These are phyloP conservation scores for Apodemia mormo DNA, from an alignment of 2,888 invertebrate species.

Conservation along the genomic window DNA sequence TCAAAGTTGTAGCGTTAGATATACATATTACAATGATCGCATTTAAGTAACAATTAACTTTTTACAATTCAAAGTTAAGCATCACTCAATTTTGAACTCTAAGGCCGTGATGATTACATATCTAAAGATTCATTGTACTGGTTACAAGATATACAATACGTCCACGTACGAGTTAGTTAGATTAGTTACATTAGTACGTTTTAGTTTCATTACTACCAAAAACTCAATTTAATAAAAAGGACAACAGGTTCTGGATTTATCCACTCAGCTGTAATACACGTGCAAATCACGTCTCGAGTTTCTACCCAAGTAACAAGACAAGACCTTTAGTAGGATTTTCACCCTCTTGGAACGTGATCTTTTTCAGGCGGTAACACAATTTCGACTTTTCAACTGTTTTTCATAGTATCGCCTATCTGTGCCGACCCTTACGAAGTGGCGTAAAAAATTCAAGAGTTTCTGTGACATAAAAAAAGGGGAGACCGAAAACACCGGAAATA, in stretches of 20 bases:
- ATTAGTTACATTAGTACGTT: too few species aligned
- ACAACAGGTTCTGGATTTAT: background rate
- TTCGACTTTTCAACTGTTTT: background rate
- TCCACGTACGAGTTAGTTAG: background rate
- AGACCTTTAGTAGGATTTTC: background rate
- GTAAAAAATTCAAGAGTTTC: conserved; percentile 19
- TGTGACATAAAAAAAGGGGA: conserved; percentile 20
- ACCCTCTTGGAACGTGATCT: conserved; percentile 6
- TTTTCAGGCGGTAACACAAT: background rate
- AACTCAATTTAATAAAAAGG: background rate
- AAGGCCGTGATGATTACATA: too few species aligned
- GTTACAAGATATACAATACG: background rate
- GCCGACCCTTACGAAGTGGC: background rate
- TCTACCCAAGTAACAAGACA: background rate
- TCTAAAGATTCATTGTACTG: too few species aligned
- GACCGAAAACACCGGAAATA: conserved; percentile 54
- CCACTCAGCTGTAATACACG: background rate
- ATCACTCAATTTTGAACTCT: too few species aligned
- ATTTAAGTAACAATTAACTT: too few species aligned
- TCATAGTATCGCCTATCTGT: background rate
- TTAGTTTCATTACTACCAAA: background rate
- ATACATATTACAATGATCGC: too few species aligned
- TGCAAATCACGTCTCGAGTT: background rate
- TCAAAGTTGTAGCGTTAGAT: too few species aligned
- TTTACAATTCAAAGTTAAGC: too few species aligned